Conservation (phyloP, 2,797 vertebrate genomes). For the Peromyscus melanophrys region DNA sequence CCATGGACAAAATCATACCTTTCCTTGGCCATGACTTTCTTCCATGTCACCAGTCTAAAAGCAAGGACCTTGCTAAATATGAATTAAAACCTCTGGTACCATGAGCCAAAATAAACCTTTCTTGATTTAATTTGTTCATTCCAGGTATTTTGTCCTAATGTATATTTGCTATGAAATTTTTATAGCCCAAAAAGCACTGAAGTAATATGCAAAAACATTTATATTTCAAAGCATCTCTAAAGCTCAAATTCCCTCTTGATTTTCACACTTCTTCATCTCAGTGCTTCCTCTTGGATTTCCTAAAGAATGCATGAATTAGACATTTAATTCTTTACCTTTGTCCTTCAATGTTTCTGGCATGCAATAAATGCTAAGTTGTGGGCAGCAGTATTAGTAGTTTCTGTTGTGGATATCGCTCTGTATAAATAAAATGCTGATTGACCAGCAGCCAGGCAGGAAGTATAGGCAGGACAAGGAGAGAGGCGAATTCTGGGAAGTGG, state of each 20-base stretch:
- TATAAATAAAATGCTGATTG: too few species aligned
- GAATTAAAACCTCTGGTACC: not conserved
- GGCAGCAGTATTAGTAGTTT: not conserved
- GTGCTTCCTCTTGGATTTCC: not conserved
- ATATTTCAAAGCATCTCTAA: not conserved
- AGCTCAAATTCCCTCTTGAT: not conserved
- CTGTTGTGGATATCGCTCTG: too few species aligned
- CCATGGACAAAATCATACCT: not conserved
- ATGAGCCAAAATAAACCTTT: not conserved
- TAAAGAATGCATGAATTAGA: not conserved
- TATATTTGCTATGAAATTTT: not conserved
- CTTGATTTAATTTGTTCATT: not conserved
- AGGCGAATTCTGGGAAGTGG: too few species aligned
- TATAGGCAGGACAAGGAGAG: too few species aligned
- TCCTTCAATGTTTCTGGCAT: not conserved
- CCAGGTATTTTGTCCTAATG: not conserved
- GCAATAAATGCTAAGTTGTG: slow-evolving; percentile 15
- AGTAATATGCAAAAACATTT: not conserved
- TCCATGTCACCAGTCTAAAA: not conserved
- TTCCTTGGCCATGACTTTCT: not conserved
- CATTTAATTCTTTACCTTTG: not conserved
- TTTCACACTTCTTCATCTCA: not conserved
- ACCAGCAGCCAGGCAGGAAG: too few species aligned
- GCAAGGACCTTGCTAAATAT: not conserved
- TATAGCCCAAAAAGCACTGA: not conserved